A percentile compares a stretch with the other conserved stretches of the same genome.
phyloP scores from a whole-genome alignment of 2,113 vertebrate genomes.

The Jaculus jaculus region DNA sequence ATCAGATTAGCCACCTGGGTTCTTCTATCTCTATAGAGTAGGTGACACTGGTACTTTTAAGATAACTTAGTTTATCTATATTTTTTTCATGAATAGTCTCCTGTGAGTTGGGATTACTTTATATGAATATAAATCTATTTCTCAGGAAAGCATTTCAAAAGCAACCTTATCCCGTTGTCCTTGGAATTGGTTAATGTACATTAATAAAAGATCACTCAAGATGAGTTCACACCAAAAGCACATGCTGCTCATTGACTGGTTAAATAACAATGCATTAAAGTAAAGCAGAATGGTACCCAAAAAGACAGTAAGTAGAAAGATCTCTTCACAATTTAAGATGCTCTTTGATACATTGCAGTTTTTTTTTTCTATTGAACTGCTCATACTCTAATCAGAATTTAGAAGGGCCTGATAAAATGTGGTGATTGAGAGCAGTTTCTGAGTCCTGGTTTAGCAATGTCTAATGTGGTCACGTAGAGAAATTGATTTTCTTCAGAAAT shows the following conservation, averaged over 20 bases:
- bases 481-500: constrained; percentile 99
- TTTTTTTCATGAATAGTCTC: constrained; percentile 78
- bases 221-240: constrained; percentile 84
- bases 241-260: constrained; percentile 85
- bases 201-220: constrained; percentile 88
- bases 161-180: constrained; percentile 84
- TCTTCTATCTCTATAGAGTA: constrained; percentile 91
- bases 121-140: constrained; percentile 72
- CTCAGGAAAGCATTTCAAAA: constrained; percentile 80
- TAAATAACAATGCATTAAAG: constrained; percentile 84
- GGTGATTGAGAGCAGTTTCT: constrained; percentile 95
- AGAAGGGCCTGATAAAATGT: constrained; percentile 94
- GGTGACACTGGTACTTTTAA: constrained; percentile 84
- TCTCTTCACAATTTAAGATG: constrained; percentile 79
- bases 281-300: constrained; percentile 56
- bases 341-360: constrained; percentile 80
- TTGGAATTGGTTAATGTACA: constrained; percentile 85
- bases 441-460: constrained; percentile 93
- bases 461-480: constrained; percentile 99
- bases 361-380: constrained; percentile 88
- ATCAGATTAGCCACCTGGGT: constrained; percentile 97
- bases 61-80: constrained; percentile 77
- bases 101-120: constrained; percentile 80
- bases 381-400: constrained; percentile 95
- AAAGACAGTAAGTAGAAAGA: constrained; percentile 69